phyloP scores from a whole-genome alignment of 2,888 invertebrate genomes.

The Lepidocyrtinus sp. region DNA sequence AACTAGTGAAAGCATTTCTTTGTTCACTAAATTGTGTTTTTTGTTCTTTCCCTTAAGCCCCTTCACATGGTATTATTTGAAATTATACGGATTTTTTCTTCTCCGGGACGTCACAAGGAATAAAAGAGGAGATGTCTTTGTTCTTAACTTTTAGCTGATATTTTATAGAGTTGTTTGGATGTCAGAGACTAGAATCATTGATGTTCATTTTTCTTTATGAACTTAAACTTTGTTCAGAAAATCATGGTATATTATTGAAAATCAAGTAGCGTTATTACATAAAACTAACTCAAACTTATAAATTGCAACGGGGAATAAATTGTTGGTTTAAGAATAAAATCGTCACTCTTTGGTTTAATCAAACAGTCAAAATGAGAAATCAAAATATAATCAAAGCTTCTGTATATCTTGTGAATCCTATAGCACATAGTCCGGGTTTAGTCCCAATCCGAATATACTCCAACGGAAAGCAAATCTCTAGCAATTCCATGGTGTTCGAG shows the following conservation, averaged over 20 bases:
- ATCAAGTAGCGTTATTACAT: too few relatives aligned
- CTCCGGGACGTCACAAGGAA: conserved; percentile 29
- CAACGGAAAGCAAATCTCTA: conserved; percentile 70
- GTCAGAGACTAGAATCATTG: neutral
- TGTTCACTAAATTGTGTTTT: conserved; percentile 15
- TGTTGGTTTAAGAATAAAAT: too few relatives aligned
- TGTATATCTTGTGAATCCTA: too few relatives aligned
- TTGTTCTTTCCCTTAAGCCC: conserved; percentile 30
- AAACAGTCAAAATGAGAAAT: too few relatives aligned
- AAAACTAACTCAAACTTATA: too few relatives aligned
- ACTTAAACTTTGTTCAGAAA: too few relatives aligned
- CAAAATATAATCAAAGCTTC: too few relatives aligned
- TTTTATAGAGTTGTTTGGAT: conserved; percentile 54
- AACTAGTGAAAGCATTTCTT: conserved; percentile 4
- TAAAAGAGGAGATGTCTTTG: conserved; percentile 25
- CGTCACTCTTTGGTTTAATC: too few relatives aligned
- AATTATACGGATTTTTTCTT: conserved; percentile 42
- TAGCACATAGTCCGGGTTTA: conserved; percentile 70
- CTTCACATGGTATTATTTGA: conserved; percentile 23
- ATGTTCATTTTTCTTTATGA: too few relatives aligned
- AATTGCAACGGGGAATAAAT: too few relatives aligned
- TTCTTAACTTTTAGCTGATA: conserved; percentile 50
- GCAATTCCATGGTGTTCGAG: conserved; percentile 70
- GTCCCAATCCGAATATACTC: conserved; percentile 70
- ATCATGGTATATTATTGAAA: too few relatives aligned